Conservation (phyloP, 2,113 vertebrate species). For the Hyla sarda region DNA sequence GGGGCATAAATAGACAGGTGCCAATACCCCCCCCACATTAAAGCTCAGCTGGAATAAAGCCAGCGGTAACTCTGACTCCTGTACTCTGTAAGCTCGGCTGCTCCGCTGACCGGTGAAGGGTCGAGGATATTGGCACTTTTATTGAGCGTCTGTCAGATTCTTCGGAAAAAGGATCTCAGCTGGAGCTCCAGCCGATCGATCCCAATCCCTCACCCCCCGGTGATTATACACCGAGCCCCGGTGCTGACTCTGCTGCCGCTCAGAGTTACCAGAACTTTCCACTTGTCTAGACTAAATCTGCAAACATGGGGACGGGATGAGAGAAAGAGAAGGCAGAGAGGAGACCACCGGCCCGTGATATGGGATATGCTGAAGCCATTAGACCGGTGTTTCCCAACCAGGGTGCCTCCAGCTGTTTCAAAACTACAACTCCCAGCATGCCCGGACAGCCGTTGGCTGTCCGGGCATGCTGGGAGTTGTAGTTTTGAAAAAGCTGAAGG, state of each 20-base stretch:
- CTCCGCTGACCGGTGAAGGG: conserved; percentile 24
- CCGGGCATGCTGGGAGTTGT: no score
- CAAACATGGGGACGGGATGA: background rate
- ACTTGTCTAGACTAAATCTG: background rate
- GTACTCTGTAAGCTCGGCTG: conserved; percentile 1
- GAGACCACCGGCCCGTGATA: background rate
- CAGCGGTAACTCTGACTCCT: conserved; percentile 28
- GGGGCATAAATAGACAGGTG: no score
- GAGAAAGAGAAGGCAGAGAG: background rate
- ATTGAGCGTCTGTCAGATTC: conserved; percentile 46
- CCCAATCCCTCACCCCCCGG: background rate
- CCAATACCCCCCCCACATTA: background rate
- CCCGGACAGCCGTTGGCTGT: no score
- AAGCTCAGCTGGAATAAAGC: background rate
- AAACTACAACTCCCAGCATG: no score
- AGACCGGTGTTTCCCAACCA: background rate
- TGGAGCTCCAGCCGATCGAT: conserved; percentile 36
- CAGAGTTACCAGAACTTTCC: background rate
- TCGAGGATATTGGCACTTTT: conserved; percentile 41
- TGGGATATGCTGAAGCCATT: background rate
- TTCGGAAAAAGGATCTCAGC: conserved; percentile 25
- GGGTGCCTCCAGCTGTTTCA: no score
- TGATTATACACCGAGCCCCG: conserved; percentile 3
- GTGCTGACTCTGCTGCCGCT: background rate
- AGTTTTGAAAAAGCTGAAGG: no score